Evolutionary conservation across 2,113 vertebrate genomes (phyloP).

Genomic region (Strigops habroptila): DNA sequence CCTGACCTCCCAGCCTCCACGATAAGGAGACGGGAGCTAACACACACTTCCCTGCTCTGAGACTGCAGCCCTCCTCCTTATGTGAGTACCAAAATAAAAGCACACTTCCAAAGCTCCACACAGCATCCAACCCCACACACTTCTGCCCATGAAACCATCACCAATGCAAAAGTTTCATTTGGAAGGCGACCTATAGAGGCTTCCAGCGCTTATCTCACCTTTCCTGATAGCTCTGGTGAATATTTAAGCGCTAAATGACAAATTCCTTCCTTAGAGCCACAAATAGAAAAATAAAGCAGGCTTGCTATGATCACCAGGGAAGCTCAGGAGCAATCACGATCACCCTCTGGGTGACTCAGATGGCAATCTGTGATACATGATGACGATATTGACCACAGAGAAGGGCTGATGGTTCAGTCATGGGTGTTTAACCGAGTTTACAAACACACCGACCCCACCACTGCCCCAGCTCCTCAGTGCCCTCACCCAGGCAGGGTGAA

Average conservation of each 20-base stretch:
- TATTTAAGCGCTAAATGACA: not conserved
- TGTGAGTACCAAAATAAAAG: not conserved
- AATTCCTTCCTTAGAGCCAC: not conserved
- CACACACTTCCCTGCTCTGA: not conserved
- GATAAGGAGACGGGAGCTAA: constrained; percentile 35
- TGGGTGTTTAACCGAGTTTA: rapidly evolving
- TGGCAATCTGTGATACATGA: not conserved
- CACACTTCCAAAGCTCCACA: not conserved
- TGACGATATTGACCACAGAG: not conserved
- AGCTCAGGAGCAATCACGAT: not conserved
- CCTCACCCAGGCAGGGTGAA: not conserved
- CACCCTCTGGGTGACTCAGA: not conserved
- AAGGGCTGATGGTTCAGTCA: not conserved
- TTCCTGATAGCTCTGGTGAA: not conserved
- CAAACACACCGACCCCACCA: not conserved
- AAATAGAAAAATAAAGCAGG: not conserved
- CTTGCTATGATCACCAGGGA: not conserved
- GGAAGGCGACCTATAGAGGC: not conserved
- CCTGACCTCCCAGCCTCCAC: not conserved
- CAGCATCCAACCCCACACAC: rapidly evolving
- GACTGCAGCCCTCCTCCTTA: not conserved
- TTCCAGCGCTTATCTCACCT: not conserved
- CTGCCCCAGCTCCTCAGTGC: not conserved
- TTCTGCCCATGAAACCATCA: not conserved
- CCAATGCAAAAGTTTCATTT: not conserved